Base-by-base conservation (phyloP, 1,140 invertebrate species). In the Meloidogyne chitwoodi region DNA sequence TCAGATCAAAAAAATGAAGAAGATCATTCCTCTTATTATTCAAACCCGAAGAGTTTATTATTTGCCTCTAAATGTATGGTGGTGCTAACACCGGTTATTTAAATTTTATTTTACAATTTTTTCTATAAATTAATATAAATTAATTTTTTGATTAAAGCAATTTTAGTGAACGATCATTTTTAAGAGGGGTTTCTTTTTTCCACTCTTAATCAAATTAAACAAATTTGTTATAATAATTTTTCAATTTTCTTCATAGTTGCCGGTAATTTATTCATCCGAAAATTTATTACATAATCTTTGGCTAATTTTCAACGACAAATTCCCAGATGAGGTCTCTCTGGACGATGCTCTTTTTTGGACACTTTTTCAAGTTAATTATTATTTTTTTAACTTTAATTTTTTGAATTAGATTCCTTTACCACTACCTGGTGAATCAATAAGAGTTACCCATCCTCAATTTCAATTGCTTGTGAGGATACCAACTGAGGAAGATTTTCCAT, bases 331-430 rank as follows among this genome's bases (percentile, higher is more conserved):
- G 76, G 19, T 78, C 93, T 87, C 89, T 1, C 89, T 96, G 48
- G 96, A 98, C 88, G 93, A 93, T 44, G 95, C 95, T 88, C 92
- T 98, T 0, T 96, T 95, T 88, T 96, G 96, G 89, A 89, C 98
- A 70, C 89, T 98, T 8, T 95, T 95, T 89, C 48, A 94, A 98
- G 89, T 79, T 78, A 12, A 56, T 16, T 38, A 16, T 26, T 19
- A 22, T 48, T 24, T 24, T 12, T 48, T 19, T 11, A 27, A 34
- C 1, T 12, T 68, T 34, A 12, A 22, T 19, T 79, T 78, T 75
- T 3, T 5, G 6, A 56, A 56, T n/a, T 26, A 78, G 77, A 92
- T 98, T 44, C 93, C 93, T 82, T 89, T 96, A 76, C 95, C 95
- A 56, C 89, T 92, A 68, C 91, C 92, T 19, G 95, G 95, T 1